phyloP scores from a whole-genome alignment of 2,888 invertebrate species.

The Athalia cordata region DNA sequence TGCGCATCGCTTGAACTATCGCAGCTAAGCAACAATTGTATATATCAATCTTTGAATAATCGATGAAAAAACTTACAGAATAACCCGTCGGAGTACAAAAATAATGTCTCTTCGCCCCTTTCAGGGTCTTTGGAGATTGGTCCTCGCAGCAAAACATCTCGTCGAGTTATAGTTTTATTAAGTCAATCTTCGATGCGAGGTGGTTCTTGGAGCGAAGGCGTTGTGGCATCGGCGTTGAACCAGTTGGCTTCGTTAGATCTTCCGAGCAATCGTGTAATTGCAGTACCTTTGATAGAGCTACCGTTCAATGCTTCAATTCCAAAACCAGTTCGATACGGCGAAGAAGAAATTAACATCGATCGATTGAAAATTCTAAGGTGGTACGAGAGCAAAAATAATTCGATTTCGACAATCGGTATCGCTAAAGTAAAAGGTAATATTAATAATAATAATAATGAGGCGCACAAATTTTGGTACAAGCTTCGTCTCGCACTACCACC shows the following conservation, averaged over 20 bases:
- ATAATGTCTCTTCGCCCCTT: slow-evolving; percentile 50
- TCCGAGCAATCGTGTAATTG: slow-evolving; percentile 66
- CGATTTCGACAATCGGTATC: no score
- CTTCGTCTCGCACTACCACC: slow-evolving; percentile 80
- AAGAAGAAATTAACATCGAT: slow-evolving; percentile 64
- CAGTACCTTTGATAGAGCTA: slow-evolving; percentile 72
- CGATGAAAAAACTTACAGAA: no score
- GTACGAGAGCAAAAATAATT: slow-evolving; percentile 51
- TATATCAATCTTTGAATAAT: slow-evolving; percentile 63
- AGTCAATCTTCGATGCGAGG: slow-evolving; percentile 73
- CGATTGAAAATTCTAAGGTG: slow-evolving; percentile 64
- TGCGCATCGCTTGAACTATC: slow-evolving; percentile 77
- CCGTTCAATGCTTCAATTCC: slow-evolving; percentile 69
- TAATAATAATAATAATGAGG: slow-evolving; percentile 44
- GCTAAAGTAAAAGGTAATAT: no score
- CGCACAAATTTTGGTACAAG: slow-evolving; percentile 79
- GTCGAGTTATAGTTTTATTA: slow-evolving; percentile 74
- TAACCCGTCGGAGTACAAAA: no score
- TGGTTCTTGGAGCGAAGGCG: slow-evolving; percentile 73
- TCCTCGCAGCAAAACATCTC: slow-evolving; percentile 75
- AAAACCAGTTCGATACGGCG: slow-evolving; percentile 75
- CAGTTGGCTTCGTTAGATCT: slow-evolving; percentile 70
- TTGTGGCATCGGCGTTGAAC: slow-evolving; percentile 72
- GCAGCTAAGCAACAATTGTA: slow-evolving; percentile 76
- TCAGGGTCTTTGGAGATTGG: slow-evolving; percentile 78